Evolutionary conservation across 2,797 vertebrate species (phyloP).

Genomic region (Chelon labrosus): DNA sequence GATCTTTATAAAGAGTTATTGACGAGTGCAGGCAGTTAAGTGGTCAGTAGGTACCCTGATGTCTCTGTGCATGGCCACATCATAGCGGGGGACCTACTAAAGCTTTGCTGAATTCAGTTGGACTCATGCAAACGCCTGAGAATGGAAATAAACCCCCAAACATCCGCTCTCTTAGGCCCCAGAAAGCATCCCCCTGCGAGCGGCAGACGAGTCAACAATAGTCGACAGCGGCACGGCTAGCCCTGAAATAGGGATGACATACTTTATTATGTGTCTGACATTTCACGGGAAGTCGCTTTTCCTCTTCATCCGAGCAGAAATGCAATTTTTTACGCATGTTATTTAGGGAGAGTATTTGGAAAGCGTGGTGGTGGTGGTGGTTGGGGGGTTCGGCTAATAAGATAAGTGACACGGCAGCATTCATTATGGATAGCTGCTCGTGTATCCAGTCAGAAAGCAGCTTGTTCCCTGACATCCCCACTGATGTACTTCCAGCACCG

Average conservation of each 20-base stretch:
- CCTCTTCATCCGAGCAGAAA: constrained; percentile 46
- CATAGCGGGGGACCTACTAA: not conserved
- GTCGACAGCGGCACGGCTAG: constrained; percentile 42
- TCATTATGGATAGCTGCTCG: constrained; percentile 64
- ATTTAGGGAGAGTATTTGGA: constrained; percentile 41
- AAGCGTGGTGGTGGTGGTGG: constrained; percentile 2
- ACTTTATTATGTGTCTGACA: constrained; percentile 63
- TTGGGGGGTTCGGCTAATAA: constrained; percentile 48
- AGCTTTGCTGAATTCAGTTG: not conserved
- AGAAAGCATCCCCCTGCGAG: constrained; percentile 35
- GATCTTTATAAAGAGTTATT: constrained; percentile 81
- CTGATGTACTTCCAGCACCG: constrained; percentile 34
- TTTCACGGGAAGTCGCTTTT: constrained; percentile 51
- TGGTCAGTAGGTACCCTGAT: constrained; percentile 65
- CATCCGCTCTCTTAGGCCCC: constrained; percentile 30
- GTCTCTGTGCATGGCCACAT: constrained; percentile 33
- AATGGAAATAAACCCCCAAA: constrained; percentile 28
- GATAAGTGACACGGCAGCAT: constrained; percentile 59
- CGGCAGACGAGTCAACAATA: constrained; percentile 49
- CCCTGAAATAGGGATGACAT: constrained; percentile 64
- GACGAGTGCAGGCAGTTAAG: constrained; percentile 68
- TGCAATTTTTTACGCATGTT: constrained; percentile 27
- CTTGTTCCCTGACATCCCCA: constrained; percentile 29
- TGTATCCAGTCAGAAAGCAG: constrained; percentile 56
- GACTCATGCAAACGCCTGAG: not conserved